These are phyloP conservation scores for Phthorimaea operculella DNA, from an alignment of 1,140 invertebrate genomes.

Conservation along the genomic window DNA sequence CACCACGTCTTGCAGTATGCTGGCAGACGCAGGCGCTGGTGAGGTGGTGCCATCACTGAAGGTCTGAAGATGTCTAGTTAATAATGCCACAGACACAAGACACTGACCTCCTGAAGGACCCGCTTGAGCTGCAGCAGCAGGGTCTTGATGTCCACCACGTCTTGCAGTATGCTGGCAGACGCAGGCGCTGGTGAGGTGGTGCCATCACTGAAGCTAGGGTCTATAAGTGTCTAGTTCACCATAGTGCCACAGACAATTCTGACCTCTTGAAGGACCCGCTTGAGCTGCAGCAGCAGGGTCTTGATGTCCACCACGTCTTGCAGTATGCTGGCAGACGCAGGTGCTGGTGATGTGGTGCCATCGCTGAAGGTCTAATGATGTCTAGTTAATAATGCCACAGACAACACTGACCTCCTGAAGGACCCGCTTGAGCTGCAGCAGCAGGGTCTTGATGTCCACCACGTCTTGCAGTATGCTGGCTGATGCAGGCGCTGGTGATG, in stretches of 20 bases:
- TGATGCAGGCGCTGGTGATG: conserved; percentile 69
- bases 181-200: conserved; percentile 65
- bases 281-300: conserved; percentile 80
- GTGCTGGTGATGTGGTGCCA: conserved; percentile 56
- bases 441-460: conserved; percentile 81
- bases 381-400: too few species aligned
- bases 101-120: conserved; percentile 79
- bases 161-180: conserved; percentile 78
- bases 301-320: conserved; percentile 84
- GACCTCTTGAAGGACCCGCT: conserved; percentile 82
- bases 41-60: conserved; percentile 49
- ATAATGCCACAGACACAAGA: too few species aligned
- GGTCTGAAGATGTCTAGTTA: too few species aligned
- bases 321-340: conserved; percentile 75
- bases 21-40: conserved; percentile 72
- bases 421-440: conserved; percentile 79
- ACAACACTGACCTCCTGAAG: conserved; percentile 75
- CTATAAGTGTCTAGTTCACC: conserved; percentile 63
- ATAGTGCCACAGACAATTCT: too few species aligned
- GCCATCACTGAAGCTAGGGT: conserved; percentile 46
- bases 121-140: conserved; percentile 80
- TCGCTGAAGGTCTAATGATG: too few species aligned
- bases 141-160: conserved; percentile 82
- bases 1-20: conserved; percentile 80
- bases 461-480: conserved; percentile 80